Evolutionary conservation across 92 coral and sea anemone species (phyloP).

Genomic region (Phenganax marumi): DNA sequence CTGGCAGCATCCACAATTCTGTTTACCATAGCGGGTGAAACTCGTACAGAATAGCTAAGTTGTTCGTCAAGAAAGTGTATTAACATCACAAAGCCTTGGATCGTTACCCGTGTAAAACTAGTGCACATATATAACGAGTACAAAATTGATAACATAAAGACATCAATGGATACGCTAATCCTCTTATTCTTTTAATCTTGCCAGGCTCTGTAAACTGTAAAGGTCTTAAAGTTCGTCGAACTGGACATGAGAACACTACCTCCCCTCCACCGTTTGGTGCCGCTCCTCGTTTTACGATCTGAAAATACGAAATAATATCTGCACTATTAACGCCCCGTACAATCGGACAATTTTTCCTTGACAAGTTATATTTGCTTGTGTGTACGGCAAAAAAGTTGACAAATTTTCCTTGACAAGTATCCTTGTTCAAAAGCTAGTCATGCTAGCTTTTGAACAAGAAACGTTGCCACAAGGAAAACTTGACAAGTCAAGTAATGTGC

Average conservation of each 20-base stretch:
- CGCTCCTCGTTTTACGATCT: constrained; percentile 95
- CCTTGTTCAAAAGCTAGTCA: too few species aligned
- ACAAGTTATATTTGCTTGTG: too few species aligned
- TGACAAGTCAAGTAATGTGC: too few species aligned
- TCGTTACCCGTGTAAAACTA: too few species aligned
- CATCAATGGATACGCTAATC: constrained; percentile 87
- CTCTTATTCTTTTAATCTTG: constrained; percentile 85
- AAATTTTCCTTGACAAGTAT: too few species aligned
- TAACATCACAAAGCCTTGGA: not conserved
- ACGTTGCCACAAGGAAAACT: too few species aligned
- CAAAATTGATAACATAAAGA: too few species aligned
- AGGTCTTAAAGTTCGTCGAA: constrained; percentile 81
- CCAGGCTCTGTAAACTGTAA: constrained; percentile 88
- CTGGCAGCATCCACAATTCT: constrained; percentile 91
- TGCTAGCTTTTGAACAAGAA: too few species aligned
- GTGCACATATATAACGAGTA: not conserved
- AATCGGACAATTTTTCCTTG: too few species aligned
- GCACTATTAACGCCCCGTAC: not conserved
- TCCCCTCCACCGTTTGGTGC: constrained; percentile 99
- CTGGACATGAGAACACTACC: constrained; percentile 89
- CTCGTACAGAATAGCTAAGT: constrained; percentile 83
- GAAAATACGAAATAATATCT: not conserved
- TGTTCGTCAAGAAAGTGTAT: not conserved
- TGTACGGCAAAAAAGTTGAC: too few species aligned
- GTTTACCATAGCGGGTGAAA: constrained; percentile 93